These are phyloP conservation scores for Limenitis arthemis DNA, from an alignment of 2,888 invertebrate genomes.

Conservation along the genomic window DNA sequence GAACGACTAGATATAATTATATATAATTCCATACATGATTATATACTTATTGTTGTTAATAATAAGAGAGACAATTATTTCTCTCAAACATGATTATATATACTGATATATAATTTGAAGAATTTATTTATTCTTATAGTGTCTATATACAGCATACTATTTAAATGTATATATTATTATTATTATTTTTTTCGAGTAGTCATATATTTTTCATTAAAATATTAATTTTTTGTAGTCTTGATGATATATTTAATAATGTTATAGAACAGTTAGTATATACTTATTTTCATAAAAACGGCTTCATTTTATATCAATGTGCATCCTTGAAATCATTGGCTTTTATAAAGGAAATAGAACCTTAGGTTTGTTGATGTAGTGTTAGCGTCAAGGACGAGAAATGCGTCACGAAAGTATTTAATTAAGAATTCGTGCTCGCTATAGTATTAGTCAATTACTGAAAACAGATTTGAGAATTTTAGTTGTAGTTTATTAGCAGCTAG, in stretches of 20 bases:
- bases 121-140: too few relatives aligned
- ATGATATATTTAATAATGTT: too few relatives aligned
- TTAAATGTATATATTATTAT: too few relatives aligned
- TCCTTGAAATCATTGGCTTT: constrained; percentile 6
- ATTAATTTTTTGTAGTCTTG: background rate
- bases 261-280: background rate
- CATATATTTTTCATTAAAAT: too few relatives aligned
- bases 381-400: constrained; percentile 23
- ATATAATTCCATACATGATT: too few relatives aligned
- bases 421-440: constrained; percentile 15
- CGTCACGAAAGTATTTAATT: constrained; percentile 34
- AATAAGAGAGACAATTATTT: too few relatives aligned
- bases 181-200: background rate
- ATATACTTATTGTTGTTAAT: too few relatives aligned
- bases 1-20: too few relatives aligned
- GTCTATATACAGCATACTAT: too few relatives aligned
- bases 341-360: constrained; percentile 12
- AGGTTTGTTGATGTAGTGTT: constrained; percentile 8
- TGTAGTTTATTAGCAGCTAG: constrained; percentile 19
- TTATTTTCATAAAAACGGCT: background rate
- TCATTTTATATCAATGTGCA: constrained; percentile 9
- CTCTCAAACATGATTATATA: too few relatives aligned
- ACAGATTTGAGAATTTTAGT: constrained; percentile 1
- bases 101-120: too few relatives aligned
- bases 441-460: constrained; percentile 4